Percentiles rank a stretch among this genome's conserved stretches.
These are phyloP conservation scores for Epistrophe grossulariae DNA, from an alignment of 2,888 invertebrate species.

Conservation along the genomic window DNA sequence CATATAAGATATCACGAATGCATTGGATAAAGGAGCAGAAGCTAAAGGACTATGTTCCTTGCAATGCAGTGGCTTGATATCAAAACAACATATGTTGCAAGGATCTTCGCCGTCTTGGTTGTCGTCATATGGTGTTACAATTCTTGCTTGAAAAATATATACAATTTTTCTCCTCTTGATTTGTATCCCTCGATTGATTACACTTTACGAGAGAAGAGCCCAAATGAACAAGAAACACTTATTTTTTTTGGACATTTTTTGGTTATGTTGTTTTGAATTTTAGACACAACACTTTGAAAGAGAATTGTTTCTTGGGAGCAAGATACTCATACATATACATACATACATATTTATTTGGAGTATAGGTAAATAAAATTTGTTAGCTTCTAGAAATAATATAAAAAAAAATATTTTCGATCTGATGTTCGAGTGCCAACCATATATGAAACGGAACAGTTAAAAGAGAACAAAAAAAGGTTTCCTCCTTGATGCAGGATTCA, in stretches of 20 bases:
- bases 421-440: constrained; percentile 11
- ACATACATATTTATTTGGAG: constrained; percentile 31
- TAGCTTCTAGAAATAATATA: constrained; percentile 40
- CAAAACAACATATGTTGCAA: constrained; percentile 73
- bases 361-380: constrained; percentile 43
- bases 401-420: constrained; percentile 7
- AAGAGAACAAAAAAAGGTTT: constrained; percentile 52
- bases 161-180: constrained; percentile 42
- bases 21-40: constrained; percentile 47
- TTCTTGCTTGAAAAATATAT: constrained; percentile 57
- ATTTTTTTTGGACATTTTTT: constrained; percentile 43
- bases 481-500: constrained; percentile 45
- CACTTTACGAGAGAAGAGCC: constrained; percentile 54
- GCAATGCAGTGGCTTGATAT: constrained; percentile 50
- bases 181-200: constrained; percentile 72
- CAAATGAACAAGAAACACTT: constrained; percentile 42
- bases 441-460: constrained; percentile 64
- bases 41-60: constrained; percentile 60
- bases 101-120: constrained; percentile 42
- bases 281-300: constrained; percentile 43
- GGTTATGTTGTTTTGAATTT: constrained; percentile 34
- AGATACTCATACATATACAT: constrained; percentile 28
- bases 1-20: constrained; percentile 41
- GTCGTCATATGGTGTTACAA: constrained; percentile 75
- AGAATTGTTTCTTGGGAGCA: not conserved